A percentile compares a stretch with the other conserved stretches of the same genome.
Conservation (phyloP, 2,797 vertebrate species). For the Pangasius larnaudii region DNA sequence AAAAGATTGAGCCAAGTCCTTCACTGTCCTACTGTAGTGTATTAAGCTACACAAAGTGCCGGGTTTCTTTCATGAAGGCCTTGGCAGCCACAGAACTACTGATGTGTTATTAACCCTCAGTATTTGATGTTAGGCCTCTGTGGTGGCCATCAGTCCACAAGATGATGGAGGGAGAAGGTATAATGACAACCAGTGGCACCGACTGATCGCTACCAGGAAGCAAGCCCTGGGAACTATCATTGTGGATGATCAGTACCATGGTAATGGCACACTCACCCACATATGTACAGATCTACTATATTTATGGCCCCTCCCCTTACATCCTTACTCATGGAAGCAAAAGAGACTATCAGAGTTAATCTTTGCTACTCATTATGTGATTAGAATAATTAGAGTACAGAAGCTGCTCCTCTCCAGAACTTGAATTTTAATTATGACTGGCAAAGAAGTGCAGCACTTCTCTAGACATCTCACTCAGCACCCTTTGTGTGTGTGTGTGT, state of each 20-base stretch:
- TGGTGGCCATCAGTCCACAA: slow-evolving; percentile 81
- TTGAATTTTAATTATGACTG: slow-evolving; percentile 65
- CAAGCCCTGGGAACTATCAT: slow-evolving; percentile 86
- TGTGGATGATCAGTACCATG: slow-evolving; percentile 80
- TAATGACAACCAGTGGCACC: slow-evolving; percentile 89
- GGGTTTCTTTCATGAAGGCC: neutral
- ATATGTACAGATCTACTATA: slow-evolving; percentile 47
- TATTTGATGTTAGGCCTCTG: slow-evolving; percentile 79
- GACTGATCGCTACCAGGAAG: slow-evolving; percentile 81
- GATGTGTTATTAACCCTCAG: slow-evolving; percentile 44
- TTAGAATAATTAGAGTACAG: slow-evolving; percentile 70
- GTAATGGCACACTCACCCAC: slow-evolving; percentile 64
- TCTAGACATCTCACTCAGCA: slow-evolving; percentile 34
- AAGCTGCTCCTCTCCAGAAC: slow-evolving; percentile 57
- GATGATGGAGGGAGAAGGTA: slow-evolving; percentile 82
- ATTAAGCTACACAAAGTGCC: neutral
- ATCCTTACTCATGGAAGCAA: slow-evolving; percentile 61
- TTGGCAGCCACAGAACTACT: neutral
- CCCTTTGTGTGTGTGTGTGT: slow-evolving; percentile 7
- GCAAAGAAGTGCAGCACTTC: slow-evolving; percentile 45
- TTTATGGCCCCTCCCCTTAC: slow-evolving; percentile 58
- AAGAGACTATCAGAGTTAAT: slow-evolving; percentile 76
- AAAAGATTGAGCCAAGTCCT: neutral
- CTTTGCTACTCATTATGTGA: slow-evolving; percentile 69
- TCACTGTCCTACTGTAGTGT: neutral